Conservation (phyloP, 2,888 invertebrate genomes). For the Willowsia nigromaculata region DNA sequence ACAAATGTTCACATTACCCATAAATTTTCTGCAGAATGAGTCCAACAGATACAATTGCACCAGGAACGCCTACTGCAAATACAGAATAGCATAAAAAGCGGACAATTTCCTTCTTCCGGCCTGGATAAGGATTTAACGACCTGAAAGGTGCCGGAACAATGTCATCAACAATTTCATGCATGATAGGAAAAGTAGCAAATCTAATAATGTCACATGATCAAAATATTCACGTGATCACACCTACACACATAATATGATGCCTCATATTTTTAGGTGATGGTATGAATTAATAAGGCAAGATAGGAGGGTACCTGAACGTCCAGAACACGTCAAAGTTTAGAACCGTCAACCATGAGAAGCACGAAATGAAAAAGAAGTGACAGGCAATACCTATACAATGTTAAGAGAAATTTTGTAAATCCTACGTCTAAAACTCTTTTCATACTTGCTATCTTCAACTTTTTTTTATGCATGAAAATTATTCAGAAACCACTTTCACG, state of each 20-base stretch:
- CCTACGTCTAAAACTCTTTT: too few species aligned
- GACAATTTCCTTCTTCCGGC: conserved; percentile 50
- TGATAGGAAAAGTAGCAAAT: background rate
- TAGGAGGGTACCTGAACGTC: conserved; percentile 45
- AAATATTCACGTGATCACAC: too few species aligned
- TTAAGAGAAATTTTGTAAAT: too few species aligned
- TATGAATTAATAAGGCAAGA: background rate
- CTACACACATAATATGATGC: too few species aligned
- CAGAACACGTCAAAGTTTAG: conserved; percentile 75
- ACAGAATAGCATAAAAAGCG: conserved; percentile 54
- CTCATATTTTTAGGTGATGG: too few species aligned
- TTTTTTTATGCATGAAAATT: too few species aligned
- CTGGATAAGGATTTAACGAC: conserved; percentile 62
- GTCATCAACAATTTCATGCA: background rate
- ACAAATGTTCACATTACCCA: conserved; percentile 57
- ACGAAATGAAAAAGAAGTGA: conserved; percentile 74
- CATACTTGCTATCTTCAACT: too few species aligned
- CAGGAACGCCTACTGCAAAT: conserved; percentile 65
- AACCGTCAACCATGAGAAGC: conserved; percentile 74
- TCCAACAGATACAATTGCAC: conserved; percentile 55
- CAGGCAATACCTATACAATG: conserved; percentile 57
- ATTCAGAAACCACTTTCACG: too few species aligned
- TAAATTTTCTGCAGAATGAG: conserved; percentile 58
- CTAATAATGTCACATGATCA: background rate
- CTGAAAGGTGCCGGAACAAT: conserved; percentile 1